Conservation (phyloP, 2,888 invertebrate species). For the Pterostichus madidus region DNA sequence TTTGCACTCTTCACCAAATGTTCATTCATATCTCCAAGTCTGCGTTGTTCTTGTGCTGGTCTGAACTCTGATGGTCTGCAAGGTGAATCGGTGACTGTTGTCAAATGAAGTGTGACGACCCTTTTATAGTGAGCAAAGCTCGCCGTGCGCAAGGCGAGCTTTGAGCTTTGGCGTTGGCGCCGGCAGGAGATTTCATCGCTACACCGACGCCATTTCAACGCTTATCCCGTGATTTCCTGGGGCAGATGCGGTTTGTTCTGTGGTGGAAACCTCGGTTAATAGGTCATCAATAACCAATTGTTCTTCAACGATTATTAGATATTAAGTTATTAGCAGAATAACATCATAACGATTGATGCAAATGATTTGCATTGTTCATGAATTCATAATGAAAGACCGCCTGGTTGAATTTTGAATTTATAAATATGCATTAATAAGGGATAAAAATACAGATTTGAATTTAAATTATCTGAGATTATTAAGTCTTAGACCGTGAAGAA, state of each 20-base stretch:
- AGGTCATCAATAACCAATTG: constrained; percentile 50
- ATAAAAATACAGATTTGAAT: constrained; percentile 20
- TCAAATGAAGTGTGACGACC: constrained; percentile 57
- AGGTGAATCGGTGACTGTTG: constrained; percentile 57
- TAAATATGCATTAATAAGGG: constrained; percentile 1
- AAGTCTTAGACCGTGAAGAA: neutral
- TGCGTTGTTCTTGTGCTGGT: constrained; percentile 9
- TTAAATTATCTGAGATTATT: neutral
- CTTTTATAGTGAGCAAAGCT: constrained; percentile 58
- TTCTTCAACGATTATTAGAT: constrained; percentile 20
- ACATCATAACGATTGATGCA: constrained; percentile 49
- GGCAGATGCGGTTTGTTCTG: neutral
- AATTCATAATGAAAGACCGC: neutral
- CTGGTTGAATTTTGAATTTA: neutral
- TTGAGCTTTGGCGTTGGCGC: constrained; percentile 40
- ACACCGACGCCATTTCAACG: constrained; percentile 23
- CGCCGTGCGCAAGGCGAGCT: constrained; percentile 44
- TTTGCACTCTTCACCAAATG: constrained; percentile 58
- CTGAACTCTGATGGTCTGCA: constrained; percentile 34
- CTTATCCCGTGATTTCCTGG: constrained; percentile 32
- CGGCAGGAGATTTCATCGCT: constrained; percentile 40
- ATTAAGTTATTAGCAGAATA: constrained; percentile 49
- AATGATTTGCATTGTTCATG: constrained; percentile 35
- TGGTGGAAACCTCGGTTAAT: neutral
- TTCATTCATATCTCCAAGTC: constrained; percentile 35